Base-by-base conservation (phyloP, 2,797 vertebrate genomes). In the Erpetoichthys calabaricus region DNA sequence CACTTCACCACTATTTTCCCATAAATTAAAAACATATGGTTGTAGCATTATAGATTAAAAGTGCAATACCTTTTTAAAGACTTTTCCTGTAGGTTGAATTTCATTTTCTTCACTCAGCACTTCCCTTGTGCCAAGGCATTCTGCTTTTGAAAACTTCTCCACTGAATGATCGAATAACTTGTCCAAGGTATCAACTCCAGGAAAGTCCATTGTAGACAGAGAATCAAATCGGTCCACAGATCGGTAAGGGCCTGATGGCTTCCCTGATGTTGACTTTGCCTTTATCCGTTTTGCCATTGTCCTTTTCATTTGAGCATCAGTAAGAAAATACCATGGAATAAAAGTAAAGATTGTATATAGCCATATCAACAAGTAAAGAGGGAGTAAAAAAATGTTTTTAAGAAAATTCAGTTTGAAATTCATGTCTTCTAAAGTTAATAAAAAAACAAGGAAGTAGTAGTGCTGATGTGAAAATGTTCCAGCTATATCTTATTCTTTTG, bases 261-360 rank as follows among this genome's bases (percentile, higher is more conserved):
- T 63, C 67, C 90, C 87, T 4, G 80, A 80, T 55, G 77, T 75
- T 57, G 92, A 86, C 47, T 88, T 89, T 59, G 92, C 94, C 78
- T 97, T 98, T 70, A 87, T 70, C 63, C 92, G 81, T 57, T 80
- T 86, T 58, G 92, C 91, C 73, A 80, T 81, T 60, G 79, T 73
- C 74, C 81, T 87, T 80, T 74, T 94, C 69, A 89, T 75, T 70
- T 89, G 86, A 1, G 89, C 90, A 50, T 88, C 82, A 43, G 90
- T 92, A 69, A 98, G 76, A 84, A 89, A 92, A 86, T 96, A 98
- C 96, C 95, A 99, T 3, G 96, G 96, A 69, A 98, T 83, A 75
- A 99, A 99, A 72, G 92, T 88, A 67, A 99, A 69, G 62, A 83
- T 6, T 57, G 94, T 94, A 80, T 98, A 99, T 65, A 98, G 65